phyloP scores from a whole-genome alignment of 2,113 vertebrate genomes.

The Scortum barcoo region DNA sequence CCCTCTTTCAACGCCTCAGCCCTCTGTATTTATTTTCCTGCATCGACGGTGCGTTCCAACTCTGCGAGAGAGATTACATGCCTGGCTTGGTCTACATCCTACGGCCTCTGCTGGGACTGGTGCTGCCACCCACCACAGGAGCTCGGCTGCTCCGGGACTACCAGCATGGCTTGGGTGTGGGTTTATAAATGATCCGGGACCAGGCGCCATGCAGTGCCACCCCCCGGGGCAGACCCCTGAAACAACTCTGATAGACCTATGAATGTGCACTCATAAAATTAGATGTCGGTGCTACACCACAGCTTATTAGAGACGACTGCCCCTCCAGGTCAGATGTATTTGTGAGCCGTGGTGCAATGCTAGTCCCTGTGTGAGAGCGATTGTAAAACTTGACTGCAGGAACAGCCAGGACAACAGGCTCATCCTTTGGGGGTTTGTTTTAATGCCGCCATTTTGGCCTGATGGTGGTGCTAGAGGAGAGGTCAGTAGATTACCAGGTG shows the following conservation, averaged over 20 bases:
- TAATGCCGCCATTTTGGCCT: background rate
- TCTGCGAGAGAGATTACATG: conserved; percentile 72
- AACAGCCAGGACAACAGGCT: background rate
- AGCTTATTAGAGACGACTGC: background rate
- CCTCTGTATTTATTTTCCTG: conserved; percentile 74
- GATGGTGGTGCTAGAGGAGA: conserved; percentile 3
- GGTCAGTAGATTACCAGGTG: background rate
- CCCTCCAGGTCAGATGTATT: background rate
- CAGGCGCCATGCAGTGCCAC: conserved; percentile 73
- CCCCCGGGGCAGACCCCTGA: conserved; percentile 27
- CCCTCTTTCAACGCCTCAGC: conserved; percentile 40
- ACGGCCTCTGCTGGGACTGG: conserved; percentile 53
- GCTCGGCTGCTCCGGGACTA: conserved; percentile 60
- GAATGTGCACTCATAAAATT: background rate
- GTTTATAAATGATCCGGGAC: conserved; percentile 80
- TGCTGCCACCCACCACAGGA: conserved; percentile 76
- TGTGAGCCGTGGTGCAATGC: background rate
- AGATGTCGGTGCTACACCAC: conserved; percentile 16
- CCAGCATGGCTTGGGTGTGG: conserved; percentile 81
- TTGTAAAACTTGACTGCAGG: background rate
- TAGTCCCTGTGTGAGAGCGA: background rate
- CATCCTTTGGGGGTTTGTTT: background rate
- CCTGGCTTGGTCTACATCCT: conserved; percentile 74
- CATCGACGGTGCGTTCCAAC: conserved; percentile 56
- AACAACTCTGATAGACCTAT: background rate